Base-by-base conservation (phyloP, 2,888 invertebrate species). In the Marasmarcha lunaedactyla region DNA sequence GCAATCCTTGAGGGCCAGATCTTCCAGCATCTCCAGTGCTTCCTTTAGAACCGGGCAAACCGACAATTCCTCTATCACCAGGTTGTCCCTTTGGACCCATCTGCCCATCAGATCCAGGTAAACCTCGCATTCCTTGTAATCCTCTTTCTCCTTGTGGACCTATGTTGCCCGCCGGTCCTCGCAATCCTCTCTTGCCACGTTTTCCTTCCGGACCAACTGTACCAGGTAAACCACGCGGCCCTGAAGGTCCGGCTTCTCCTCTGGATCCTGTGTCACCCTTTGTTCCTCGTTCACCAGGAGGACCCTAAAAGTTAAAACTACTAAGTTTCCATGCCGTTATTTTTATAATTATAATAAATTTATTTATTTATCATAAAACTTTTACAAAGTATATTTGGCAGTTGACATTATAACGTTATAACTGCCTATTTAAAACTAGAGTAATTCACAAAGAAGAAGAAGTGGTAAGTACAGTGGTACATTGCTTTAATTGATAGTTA, bases 211-310 rank as follows among this genome's bases (percentile, higher is more conserved):
- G 86, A 1, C 94, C 94, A 3, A 87, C 65, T 2, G 86, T 78
- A 1, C 94, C 94, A 1, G 92, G 91, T 7, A 91, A 56, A 14
- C 94, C 94, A 47, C 93, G 84, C 1, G 91, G 90, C 1, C 94
- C 94, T 1, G 87, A 76, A 1, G 83, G 67, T 3, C 94, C 94
- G 5, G 72, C 50, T 68, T 93, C 93, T 20, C 94, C 94, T 68
- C 93, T 91, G 20, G 84, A 74, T 5, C 94, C 94, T 1, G 68
- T 53, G 54, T 94, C 93, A 27, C 94, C 94, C 84, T 92, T 93
- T 42, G 85, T 86, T 6, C 94, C 94, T 51, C 91, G 78, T 70
- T 93, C 93, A 25, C 94, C 94, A 20, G 90, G 87, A 52, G 84
- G 71, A 15, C 93, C 94, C 91, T 92, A 44, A 57, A 53, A 25